A percentile compares a stretch with the other conserved stretches of the same genome.
Evolutionary conservation across 2,888 invertebrate genomes (phyloP).

Genomic region (Caenorhabditis sp.): DNA sequence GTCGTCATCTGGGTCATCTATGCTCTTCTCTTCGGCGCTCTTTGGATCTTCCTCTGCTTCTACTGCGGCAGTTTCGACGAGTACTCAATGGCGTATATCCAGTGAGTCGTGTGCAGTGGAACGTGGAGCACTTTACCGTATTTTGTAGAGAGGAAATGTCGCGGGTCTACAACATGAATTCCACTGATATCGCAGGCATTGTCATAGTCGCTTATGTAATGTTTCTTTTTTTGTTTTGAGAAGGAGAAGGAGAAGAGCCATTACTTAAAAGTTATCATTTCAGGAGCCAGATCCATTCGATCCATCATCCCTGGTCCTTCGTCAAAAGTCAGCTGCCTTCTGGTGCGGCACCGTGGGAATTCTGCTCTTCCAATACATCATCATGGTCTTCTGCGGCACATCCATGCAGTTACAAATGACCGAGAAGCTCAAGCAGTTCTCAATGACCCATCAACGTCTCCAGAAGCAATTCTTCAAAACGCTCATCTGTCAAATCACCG

Average conservation of each 20-base stretch:
- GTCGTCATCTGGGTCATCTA: slow-evolving; percentile 12
- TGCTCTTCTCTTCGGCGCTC: neutral
- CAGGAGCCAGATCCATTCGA: slow-evolving; percentile 14
- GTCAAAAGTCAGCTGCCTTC: slow-evolving; percentile 17
- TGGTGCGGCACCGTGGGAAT: slow-evolving; percentile 38
- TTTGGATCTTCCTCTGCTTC: slow-evolving; percentile 12
- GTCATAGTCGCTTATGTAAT: slow-evolving; percentile 46
- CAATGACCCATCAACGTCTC: slow-evolving; percentile 35
- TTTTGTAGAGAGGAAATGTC: slow-evolving; percentile 29
- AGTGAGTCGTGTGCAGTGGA: slow-evolving; percentile 1
- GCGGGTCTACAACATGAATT: slow-evolving; percentile 29
- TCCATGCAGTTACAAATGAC: slow-evolving; percentile 33
- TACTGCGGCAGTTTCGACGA: slow-evolving; percentile 7
- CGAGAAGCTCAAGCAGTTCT: slow-evolving; percentile 42
- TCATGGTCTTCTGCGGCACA: slow-evolving; percentile 32
- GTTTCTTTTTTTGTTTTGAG: neutral
- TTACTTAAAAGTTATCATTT: too few species aligned
- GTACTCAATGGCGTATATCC: neutral
- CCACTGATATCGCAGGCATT: slow-evolving; percentile 31
- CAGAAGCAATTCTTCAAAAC: slow-evolving; percentile 45
- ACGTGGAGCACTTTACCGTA: too few species aligned
- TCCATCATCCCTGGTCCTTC: neutral
- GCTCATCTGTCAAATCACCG: slow-evolving; percentile 26
- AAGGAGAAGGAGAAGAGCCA: too few species aligned
- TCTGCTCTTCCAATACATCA: slow-evolving; percentile 32